These are phyloP conservation scores for Trinectes maculatus DNA, from an alignment of 2,113 vertebrate genomes.

Conservation along the genomic window DNA sequence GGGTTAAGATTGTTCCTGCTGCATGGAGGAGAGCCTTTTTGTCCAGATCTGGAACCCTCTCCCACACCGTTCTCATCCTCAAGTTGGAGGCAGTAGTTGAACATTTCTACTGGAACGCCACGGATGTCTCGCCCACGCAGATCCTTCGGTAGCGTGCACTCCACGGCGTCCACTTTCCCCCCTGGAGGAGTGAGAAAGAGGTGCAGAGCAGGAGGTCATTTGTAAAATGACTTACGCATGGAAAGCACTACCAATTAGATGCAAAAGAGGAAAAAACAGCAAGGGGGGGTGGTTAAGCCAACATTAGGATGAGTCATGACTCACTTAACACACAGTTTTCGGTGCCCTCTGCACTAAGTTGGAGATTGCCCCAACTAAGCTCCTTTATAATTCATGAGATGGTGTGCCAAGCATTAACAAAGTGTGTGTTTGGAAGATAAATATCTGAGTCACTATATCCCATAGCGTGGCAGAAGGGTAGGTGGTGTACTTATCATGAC, in stretches of 20 bases:
- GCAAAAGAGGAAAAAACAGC: conserved; percentile 39
- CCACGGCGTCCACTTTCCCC: conserved; percentile 93
- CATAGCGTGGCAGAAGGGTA: conserved; percentile 16
- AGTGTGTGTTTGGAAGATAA: conserved; percentile 40
- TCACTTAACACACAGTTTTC: conserved; percentile 61
- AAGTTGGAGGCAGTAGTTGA: conserved; percentile 96
- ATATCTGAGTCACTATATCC: conserved; percentile 66
- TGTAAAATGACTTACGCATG: conserved; percentile 41
- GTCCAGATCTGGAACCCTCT: conserved; percentile 62
- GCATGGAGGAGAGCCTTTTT: conserved; percentile 86
- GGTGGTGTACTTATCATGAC: conserved; percentile 38
- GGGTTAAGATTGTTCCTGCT: conserved; percentile 71
- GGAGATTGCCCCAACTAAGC: conserved; percentile 66
- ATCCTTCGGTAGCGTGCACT: conserved; percentile 96
- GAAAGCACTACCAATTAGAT: conserved; percentile 57
- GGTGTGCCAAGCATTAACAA: conserved; percentile 58
- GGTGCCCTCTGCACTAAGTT: conserved; percentile 50
- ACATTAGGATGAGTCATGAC: conserved; percentile 69
- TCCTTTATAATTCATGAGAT: conserved; percentile 71
- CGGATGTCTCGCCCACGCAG: conserved; percentile 96
- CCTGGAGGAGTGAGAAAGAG: conserved; percentile 78
- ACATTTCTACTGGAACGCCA: conserved; percentile 96
- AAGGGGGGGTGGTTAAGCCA: conserved; percentile 46
- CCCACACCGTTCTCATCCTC: conserved; percentile 88
- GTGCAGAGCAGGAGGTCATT: conserved; percentile 44